Percentiles rank a stretch among this genome's conserved stretches.
Evolutionary conservation across 1,140 invertebrate species (phyloP).

Genomic region (Bombus impatiens): DNA sequence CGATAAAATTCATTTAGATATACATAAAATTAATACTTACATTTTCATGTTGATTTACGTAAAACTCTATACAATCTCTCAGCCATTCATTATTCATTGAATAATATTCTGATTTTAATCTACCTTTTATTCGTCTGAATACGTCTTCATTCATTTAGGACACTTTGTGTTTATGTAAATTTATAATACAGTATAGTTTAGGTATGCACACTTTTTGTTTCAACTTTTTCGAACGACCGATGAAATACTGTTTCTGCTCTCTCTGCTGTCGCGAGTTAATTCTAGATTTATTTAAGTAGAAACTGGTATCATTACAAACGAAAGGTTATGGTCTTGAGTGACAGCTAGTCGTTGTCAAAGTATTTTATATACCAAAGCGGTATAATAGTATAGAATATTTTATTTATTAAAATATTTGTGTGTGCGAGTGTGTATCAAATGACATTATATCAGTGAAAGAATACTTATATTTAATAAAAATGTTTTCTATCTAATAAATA

Average conservation of each 20-base stretch:
- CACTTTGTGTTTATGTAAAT: not conserved
- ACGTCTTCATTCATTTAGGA: constrained; percentile 61
- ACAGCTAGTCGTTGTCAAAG: not conserved
- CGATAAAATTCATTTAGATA: not conserved
- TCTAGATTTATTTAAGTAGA: not conserved
- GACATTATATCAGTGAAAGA: not conserved
- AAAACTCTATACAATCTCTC: constrained; percentile 74
- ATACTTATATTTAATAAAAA: not conserved
- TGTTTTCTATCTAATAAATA: not conserved
- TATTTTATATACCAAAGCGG: too few relatives aligned
- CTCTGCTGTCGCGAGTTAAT: too few relatives aligned
- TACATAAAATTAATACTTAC: constrained; percentile 8
- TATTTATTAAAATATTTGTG: not conserved
- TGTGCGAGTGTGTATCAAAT: not conserved
- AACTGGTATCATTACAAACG: too few relatives aligned
- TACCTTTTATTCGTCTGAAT: constrained; percentile 56
- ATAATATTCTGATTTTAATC: constrained; percentile 65
- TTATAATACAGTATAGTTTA: too few relatives aligned
- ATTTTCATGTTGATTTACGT: constrained; percentile 46
- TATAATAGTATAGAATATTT: not conserved
- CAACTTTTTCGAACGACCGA: not conserved
- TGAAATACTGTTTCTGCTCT: not conserved
- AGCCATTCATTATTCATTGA: constrained; percentile 74
- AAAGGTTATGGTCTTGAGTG: not conserved
- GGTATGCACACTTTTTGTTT: not conserved